Base-by-base conservation (phyloP, 2,113 vertebrate genomes). In the Phasianus colchicus region DNA sequence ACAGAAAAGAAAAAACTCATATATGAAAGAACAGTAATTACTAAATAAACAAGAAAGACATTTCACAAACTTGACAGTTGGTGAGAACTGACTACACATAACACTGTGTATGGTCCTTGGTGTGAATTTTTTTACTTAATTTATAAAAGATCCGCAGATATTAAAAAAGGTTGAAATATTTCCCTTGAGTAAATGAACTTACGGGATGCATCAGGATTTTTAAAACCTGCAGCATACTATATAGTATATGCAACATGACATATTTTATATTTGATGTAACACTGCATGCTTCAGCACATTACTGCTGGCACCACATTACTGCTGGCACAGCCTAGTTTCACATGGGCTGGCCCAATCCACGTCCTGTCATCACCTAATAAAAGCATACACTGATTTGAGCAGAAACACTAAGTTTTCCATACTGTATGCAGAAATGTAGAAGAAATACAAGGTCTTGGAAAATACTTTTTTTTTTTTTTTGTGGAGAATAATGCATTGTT, bases 1-100 rank as follows among this genome's bases (percentile, higher is more conserved):
- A 45, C 13, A 93, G 80, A 78, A 80, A 50, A 66, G 34, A 69
- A 75, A 88, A 30, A 95, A 89, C 75, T 95, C 86, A 89, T 86
- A 92, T 9, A 40, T 57, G 82, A 40, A 95, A 79, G 38, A 73
- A 81, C 2, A 86, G 67, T 6, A 81, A 86, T 20, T 47, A 45
- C 12, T 38, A 74, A 61, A 82, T 55, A 92, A 96, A 88, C 24
- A 93, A 67, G 86, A 91, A 87, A 75, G 50, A 89, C 5, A 43
- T 70, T 60, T 50, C 90, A 83, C 29, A 63, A 66, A 70, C 74
- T 89, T 89, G 85, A 89, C 71, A 86, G 64, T 8, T 83, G 91
- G 73, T 85, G 88, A 91, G 48, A 89, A 77, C 58, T 64, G 83
- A 71, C 34, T 71, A 43, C 25, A 64, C 58, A 61, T 8, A 87